Conservation (phyloP, 2,888 invertebrate genomes). For the Agrotis segetum region DNA sequence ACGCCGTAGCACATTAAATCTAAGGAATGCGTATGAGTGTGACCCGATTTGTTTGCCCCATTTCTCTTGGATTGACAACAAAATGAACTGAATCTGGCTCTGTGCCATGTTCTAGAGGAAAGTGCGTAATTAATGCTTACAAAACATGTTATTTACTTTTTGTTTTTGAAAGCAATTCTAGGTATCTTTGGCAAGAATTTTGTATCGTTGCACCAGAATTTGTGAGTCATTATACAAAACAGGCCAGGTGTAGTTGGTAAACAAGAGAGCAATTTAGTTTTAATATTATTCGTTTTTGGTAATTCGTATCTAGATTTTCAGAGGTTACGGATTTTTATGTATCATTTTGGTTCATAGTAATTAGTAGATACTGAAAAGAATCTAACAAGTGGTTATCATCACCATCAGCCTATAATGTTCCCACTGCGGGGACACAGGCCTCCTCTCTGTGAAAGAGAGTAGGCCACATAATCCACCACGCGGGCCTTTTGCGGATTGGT, state of each 20-base stretch:
- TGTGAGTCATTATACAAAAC: constrained; percentile 38
- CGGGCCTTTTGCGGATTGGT: no score
- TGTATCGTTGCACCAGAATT: constrained; percentile 30
- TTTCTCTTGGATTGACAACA: constrained; percentile 42
- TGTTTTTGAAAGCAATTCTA: constrained; percentile 36
- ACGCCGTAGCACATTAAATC: constrained; percentile 24
- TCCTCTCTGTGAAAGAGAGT: no score
- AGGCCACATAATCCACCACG: no score
- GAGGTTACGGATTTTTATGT: no score
- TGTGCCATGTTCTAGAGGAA: constrained; percentile 28
- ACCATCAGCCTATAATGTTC: no score
- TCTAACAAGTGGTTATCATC: no score
- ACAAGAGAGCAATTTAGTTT: constrained; percentile 23
- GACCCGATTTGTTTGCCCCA: constrained; percentile 12
- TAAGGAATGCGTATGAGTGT: constrained; percentile 7
- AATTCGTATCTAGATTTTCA: no score
- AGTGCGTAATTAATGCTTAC: constrained; percentile 32
- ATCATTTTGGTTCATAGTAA: no score
- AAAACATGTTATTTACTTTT: constrained; percentile 47
- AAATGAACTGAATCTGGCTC: constrained; percentile 32
- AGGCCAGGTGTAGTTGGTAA: constrained; percentile 23
- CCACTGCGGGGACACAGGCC: no score
- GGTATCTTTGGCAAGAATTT: constrained; percentile 8
- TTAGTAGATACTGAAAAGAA: no score
- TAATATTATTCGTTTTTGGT: neutral